A percentile compares a stretch with the other conserved stretches of the same genome.
Evolutionary conservation across 2,797 vertebrate genomes (phyloP).

Genomic region (Toxotes lorentzi): DNA sequence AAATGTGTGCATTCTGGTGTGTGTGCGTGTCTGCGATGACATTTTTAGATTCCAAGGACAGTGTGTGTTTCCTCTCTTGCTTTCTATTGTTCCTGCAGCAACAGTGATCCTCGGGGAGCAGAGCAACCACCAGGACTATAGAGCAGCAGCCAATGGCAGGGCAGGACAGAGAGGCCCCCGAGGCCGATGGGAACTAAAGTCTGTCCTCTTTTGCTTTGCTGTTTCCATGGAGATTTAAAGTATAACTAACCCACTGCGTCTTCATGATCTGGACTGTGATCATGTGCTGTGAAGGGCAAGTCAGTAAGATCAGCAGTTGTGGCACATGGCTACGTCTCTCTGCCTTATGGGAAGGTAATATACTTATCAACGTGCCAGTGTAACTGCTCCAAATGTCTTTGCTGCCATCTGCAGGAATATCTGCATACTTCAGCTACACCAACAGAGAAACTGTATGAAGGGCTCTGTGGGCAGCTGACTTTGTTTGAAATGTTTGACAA

Average conservation of each 20-base stretch:
- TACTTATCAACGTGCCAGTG: neutral
- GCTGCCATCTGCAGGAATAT: conserved; percentile 70
- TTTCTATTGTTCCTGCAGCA: conserved; percentile 83
- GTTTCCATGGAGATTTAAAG: conserved; percentile 35
- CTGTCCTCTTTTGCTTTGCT: conserved; percentile 37
- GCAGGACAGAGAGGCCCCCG: conserved; percentile 35
- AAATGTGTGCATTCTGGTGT: conserved; percentile 50
- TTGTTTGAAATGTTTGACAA: neutral
- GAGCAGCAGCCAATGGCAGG: conserved; percentile 45
- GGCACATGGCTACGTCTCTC: neutral
- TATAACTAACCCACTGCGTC: neutral
- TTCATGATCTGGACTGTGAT: conserved; percentile 5
- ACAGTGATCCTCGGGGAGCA: conserved; percentile 64
- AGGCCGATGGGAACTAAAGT: conserved; percentile 38
- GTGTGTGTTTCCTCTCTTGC: conserved; percentile 80
- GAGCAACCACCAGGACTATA: conserved; percentile 35
- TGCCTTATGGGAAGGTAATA: neutral
- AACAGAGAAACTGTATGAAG: neutral
- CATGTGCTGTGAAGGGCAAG: neutral
- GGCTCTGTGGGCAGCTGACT: neutral
- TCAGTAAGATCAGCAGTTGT: neutral
- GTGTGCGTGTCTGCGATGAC: conserved; percentile 70
- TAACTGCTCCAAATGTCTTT: conserved; percentile 18
- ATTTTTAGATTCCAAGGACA: conserved; percentile 88
- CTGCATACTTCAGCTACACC: neutral